Evolutionary conservation across 2,797 vertebrate species (phyloP).

Genomic region (Choloepus didactylus): DNA sequence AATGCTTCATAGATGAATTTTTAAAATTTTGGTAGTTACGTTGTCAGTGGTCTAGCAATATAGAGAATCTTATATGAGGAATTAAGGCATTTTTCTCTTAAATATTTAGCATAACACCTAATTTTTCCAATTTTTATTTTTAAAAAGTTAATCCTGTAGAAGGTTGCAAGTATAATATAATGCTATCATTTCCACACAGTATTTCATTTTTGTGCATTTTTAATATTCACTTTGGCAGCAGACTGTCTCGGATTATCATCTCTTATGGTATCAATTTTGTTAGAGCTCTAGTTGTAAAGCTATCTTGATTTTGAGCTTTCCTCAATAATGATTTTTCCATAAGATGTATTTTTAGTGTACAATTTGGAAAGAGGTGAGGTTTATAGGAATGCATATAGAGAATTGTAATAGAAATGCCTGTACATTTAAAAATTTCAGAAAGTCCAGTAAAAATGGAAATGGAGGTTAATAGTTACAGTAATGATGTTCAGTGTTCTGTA

Average conservation of each 20-base stretch:
- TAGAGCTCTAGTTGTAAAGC: background rate
- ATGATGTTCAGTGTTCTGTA: background rate
- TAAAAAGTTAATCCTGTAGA: background rate
- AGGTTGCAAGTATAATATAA: background rate
- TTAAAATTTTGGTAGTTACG: background rate
- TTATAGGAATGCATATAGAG: conserved; percentile 19
- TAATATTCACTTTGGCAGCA: background rate
- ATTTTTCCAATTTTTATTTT: background rate
- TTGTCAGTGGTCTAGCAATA: background rate
- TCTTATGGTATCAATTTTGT: background rate
- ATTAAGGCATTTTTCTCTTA: background rate
- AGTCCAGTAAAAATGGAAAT: conserved; percentile 15
- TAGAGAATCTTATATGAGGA: background rate
- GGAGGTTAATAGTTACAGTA: background rate
- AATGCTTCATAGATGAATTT: background rate
- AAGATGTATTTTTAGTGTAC: background rate
- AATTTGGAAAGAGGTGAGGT: background rate
- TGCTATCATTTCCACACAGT: too few species aligned
- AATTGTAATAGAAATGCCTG: background rate
- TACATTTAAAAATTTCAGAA: background rate
- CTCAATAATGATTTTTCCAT: background rate
- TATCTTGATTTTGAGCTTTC: background rate
- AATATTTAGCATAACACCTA: background rate
- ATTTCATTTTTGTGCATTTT: background rate
- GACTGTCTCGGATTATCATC: background rate